Conservation (phyloP, 2,113 vertebrate genomes). For the Etheostoma cragini region DNA sequence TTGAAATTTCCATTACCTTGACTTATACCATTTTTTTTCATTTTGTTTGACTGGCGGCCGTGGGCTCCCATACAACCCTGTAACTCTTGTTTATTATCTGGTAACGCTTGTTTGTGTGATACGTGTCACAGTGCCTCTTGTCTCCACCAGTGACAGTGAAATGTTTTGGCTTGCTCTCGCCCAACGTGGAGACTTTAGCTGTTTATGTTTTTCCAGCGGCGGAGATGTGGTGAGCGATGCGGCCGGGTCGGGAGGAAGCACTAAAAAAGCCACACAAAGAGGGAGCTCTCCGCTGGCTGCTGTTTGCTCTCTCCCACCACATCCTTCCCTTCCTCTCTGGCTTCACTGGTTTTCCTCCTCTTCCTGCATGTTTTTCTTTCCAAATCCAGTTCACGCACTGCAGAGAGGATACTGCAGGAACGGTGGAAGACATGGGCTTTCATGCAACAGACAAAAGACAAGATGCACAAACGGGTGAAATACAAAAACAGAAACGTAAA, state of each 20-base stretch:
- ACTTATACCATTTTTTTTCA: background rate
- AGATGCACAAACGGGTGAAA: background rate
- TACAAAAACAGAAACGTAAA: background rate
- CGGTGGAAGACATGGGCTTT: background rate
- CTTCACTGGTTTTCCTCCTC: conserved; percentile 43
- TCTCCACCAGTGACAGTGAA: conserved; percentile 16
- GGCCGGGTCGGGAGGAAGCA: conserved; percentile 68
- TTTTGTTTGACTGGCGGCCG: background rate
- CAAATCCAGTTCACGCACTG: background rate
- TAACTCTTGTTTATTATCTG: background rate
- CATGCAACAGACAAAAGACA: background rate
- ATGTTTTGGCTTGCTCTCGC: conserved; percentile 30
- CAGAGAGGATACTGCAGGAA: background rate
- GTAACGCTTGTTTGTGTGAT: conserved; percentile 3
- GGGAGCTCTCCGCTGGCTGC: conserved; percentile 46
- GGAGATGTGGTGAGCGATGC: conserved; percentile 63
- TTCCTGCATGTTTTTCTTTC: conserved; percentile 15
- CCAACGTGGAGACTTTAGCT: conserved; percentile 32
- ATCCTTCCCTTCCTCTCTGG: conserved; percentile 69
- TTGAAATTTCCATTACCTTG: background rate
- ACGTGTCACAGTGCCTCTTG: conserved; percentile 11
- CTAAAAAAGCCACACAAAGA: conserved; percentile 67
- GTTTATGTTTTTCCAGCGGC: conserved; percentile 60
- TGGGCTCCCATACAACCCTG: background rate
- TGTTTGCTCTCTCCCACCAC: conserved; percentile 68